Evolutionary conservation across 2,797 vertebrate species (phyloP).

Genomic region (Hapalemur alaotrensis): DNA sequence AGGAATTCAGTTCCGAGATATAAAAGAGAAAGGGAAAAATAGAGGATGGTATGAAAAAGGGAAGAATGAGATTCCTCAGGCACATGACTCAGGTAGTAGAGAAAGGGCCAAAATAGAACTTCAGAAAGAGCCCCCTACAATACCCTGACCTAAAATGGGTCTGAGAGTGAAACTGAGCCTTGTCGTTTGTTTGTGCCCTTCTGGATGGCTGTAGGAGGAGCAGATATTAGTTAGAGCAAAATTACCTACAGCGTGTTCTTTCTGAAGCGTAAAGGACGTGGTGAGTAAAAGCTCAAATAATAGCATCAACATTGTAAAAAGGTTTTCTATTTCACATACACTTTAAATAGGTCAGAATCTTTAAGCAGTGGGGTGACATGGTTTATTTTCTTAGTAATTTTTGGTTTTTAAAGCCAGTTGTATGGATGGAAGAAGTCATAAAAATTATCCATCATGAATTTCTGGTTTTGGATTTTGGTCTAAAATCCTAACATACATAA

Average conservation of each 20-base stretch:
- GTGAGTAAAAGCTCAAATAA: constrained; percentile 3
- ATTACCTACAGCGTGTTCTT: constrained; percentile 17
- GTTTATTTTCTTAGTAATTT: not conserved
- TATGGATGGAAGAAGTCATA: not conserved
- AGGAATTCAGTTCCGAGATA: not conserved
- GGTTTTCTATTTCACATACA: constrained; percentile 31
- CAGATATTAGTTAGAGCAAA: not conserved
- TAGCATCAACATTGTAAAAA: constrained; percentile 26
- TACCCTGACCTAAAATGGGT: not conserved
- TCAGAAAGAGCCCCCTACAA: not conserved
- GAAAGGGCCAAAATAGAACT: not conserved
- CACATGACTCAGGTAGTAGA: not conserved
- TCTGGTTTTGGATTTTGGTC: constrained; percentile 22
- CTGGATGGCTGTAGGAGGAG: not conserved
- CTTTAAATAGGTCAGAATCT: constrained; percentile 17
- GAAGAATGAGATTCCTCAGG: not conserved
- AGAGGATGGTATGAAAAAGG: not conserved
- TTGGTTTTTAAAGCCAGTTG: constrained; percentile 34
- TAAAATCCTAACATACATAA: not conserved
- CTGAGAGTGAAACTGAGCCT: not conserved
- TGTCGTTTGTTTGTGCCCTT: not conserved
- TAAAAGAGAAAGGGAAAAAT: not conserved
- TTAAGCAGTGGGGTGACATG: not conserved
- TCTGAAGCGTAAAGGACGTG: not conserved
- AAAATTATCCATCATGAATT: not conserved